Percentiles rank a stretch among this genome's conserved stretches.
phyloP scores from a whole-genome alignment of 2,113 vertebrate genomes.

The Saguinus imperator region DNA sequence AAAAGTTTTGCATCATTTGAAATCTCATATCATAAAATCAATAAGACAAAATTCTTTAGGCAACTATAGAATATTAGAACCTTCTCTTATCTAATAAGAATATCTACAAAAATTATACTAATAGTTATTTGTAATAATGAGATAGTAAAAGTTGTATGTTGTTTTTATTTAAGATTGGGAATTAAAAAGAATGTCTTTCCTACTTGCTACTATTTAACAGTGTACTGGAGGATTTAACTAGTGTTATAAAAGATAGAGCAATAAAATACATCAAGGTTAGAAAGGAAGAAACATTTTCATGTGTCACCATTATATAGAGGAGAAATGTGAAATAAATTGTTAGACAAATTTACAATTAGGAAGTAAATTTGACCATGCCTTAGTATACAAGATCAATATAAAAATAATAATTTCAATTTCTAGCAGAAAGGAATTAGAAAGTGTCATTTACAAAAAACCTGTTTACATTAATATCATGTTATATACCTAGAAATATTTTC shows the following conservation, averaged over 20 bases:
- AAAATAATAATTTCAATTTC: not conserved
- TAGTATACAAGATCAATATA: not conserved
- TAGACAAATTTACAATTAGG: not conserved
- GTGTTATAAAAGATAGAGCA: not conserved
- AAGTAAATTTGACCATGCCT: not conserved
- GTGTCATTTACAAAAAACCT: not conserved
- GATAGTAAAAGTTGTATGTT: not conserved
- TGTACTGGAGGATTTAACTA: not conserved
- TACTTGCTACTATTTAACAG: not conserved
- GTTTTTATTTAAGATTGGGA: not conserved
- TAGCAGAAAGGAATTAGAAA: not conserved
- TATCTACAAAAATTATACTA: not conserved
- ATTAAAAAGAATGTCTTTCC: not conserved
- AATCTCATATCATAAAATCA: not conserved
- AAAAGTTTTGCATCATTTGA: no score
- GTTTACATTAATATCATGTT: not conserved
- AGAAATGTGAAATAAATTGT: not conserved
- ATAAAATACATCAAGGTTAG: not conserved
- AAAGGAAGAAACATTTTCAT: not conserved
- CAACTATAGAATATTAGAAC: not conserved
- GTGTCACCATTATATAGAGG: not conserved
- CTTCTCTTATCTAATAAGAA: not conserved
- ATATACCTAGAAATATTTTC: not conserved
- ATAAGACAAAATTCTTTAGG: not conserved
- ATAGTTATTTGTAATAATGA: not conserved